phyloP scores from a whole-genome alignment of 2,113 vertebrate species.

The Dissostichus mawsoni region DNA sequence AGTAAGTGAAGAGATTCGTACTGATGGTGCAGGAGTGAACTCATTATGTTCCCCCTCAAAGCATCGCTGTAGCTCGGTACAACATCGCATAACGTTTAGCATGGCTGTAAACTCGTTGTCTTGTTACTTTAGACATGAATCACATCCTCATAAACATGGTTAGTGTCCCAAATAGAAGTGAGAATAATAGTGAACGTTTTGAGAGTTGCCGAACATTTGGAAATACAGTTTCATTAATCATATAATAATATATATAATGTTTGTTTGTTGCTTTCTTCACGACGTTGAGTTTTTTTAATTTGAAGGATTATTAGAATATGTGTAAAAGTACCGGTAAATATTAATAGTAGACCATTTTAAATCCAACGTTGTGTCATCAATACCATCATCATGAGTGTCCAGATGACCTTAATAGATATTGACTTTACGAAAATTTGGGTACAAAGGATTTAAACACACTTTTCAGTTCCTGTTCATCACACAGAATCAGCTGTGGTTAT shows the following conservation, averaged over 20 bases:
- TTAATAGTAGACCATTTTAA: no score
- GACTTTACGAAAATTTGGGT: no score
- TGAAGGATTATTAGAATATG: neutral
- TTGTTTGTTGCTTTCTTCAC: neutral
- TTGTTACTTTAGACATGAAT: neutral
- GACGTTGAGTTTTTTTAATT: neutral
- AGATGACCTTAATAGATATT: no score
- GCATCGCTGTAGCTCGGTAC: no score
- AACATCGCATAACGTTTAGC: no score
- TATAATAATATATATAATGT: neutral
- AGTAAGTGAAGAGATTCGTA: constrained; percentile 83
- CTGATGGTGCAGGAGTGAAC: no score
- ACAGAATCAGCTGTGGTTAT: neutral
- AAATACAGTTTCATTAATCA: neutral
- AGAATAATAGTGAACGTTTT: no score
- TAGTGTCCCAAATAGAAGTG: neutral
- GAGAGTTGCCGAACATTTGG: neutral
- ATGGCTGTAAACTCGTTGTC: neutral
- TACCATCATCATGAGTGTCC: no score
- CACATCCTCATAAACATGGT: neutral
- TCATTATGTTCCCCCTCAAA: no score
- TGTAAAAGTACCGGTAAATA: no score
- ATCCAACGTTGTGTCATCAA: no score
- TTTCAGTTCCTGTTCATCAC: constrained; percentile 15
- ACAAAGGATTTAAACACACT: neutral